A percentile compares a stretch with the other conserved stretches of the same genome.
Conservation (phyloP, 2,797 vertebrate genomes). For the Chrosomus eos region DNA sequence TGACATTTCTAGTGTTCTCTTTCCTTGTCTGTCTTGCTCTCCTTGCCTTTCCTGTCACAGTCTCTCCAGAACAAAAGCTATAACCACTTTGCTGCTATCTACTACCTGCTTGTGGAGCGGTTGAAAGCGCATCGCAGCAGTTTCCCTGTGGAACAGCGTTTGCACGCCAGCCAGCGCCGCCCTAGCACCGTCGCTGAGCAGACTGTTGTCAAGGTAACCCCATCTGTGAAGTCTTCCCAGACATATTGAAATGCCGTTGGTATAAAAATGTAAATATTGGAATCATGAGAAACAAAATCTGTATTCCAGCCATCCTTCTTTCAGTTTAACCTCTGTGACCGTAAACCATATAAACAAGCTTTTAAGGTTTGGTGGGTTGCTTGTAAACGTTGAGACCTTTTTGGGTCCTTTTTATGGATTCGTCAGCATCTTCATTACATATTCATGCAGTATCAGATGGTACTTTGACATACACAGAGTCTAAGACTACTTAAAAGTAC, state of each 20-base stretch:
- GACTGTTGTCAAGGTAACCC: slow-evolving; percentile 92
- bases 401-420: neutral
- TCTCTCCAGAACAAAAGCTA: slow-evolving; percentile 98
- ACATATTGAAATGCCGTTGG: slow-evolving; percentile 34
- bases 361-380: neutral
- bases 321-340: neutral
- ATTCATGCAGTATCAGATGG: neutral
- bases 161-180: slow-evolving; percentile 90
- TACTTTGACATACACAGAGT: neutral
- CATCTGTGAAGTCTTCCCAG: slow-evolving; percentile 43
- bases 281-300: slow-evolving; percentile 30
- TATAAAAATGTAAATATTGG: slow-evolving; percentile 50
- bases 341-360: neutral
- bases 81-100: slow-evolving; percentile 99
- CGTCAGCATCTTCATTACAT: neutral
- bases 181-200: slow-evolving; percentile 95
- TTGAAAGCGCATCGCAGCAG: slow-evolving; percentile 96
- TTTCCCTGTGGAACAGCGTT: slow-evolving; percentile 94
- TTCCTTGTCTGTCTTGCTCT: neutral
- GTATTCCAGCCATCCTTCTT: slow-evolving; percentile 13
- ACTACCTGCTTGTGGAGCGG: slow-evolving; percentile 95
- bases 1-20: neutral
- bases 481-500: neutral
- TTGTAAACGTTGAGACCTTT: neutral
- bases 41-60: slow-evolving; percentile 69